Conservation (phyloP, 2,113 vertebrate genomes). For the Bubo blakistoni region DNA sequence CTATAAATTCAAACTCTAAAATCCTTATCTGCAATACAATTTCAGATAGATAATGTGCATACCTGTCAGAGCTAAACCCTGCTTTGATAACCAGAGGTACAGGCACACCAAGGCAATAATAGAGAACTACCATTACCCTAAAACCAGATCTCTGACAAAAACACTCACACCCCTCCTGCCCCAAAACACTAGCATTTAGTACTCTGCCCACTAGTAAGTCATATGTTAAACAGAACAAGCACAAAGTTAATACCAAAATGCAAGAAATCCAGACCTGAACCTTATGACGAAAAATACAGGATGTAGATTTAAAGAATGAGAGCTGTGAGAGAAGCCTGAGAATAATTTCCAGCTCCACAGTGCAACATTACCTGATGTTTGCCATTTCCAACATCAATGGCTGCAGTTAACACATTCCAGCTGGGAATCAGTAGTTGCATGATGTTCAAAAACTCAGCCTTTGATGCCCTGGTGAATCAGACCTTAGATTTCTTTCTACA, state of each 20-base stretch:
- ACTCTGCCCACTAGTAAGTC: neutral
- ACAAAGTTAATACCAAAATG: neutral
- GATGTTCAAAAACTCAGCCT: neutral
- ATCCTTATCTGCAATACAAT: neutral
- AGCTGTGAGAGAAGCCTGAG: neutral
- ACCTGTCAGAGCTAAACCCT: neutral
- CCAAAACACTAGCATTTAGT: neutral
- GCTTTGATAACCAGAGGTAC: neutral
- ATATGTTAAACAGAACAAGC: neutral
- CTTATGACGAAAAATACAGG: neutral
- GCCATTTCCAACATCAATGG: neutral
- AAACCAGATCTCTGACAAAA: neutral
- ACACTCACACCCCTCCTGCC: neutral
- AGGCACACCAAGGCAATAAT: neutral
- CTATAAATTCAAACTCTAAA: neutral
- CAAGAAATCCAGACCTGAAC: neutral
- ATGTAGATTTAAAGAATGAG: neutral
- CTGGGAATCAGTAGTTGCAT: neutral
- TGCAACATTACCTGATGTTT: neutral
- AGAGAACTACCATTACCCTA: neutral
- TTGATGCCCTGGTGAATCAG: slow-evolving; percentile 6
- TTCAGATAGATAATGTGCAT: neutral
- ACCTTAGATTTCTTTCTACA: neutral
- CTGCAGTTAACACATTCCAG: neutral
- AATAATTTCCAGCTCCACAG: neutral